phyloP scores from a whole-genome alignment of 2,113 vertebrate species.

The Pedionomus torquatus region DNA sequence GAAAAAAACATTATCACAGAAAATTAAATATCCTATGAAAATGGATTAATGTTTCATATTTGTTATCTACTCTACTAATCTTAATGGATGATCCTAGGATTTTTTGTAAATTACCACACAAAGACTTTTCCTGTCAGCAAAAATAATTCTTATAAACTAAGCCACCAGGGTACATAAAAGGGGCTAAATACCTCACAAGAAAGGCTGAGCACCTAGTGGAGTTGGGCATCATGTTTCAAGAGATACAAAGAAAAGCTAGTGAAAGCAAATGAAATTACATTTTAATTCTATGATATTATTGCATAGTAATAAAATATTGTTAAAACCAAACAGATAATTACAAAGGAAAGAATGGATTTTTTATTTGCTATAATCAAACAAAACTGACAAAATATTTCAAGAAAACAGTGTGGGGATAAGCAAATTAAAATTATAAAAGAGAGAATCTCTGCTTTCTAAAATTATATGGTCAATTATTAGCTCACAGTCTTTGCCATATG shows the following conservation, averaged over 20 bases:
- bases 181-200: not conserved
- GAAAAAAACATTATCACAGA: not conserved
- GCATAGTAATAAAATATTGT: not conserved
- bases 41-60: not conserved
- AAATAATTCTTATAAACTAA: not conserved
- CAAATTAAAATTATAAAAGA: not conserved
- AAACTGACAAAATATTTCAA: not conserved
- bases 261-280: not conserved
- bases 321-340: not conserved
- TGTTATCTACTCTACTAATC: not conserved
- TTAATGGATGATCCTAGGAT: not conserved
- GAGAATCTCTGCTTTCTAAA: not conserved
- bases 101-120: not conserved
- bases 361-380: not conserved
- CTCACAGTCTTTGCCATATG: not conserved
- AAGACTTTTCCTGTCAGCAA: not conserved
- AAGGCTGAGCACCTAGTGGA: not conserved
- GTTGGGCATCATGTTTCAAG: not conserved
- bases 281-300: not conserved
- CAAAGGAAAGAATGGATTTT: not conserved
- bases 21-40: not conserved
- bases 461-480: not conserved
- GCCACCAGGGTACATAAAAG: not conserved
- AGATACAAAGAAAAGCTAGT: not conserved
- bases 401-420: not conserved